Percentiles rank a stretch among this genome's conserved stretches.
These are phyloP conservation scores for Scaptomyza cyrtandrae DNA, from an alignment of 2,888 invertebrate species.

Conservation along the genomic window DNA sequence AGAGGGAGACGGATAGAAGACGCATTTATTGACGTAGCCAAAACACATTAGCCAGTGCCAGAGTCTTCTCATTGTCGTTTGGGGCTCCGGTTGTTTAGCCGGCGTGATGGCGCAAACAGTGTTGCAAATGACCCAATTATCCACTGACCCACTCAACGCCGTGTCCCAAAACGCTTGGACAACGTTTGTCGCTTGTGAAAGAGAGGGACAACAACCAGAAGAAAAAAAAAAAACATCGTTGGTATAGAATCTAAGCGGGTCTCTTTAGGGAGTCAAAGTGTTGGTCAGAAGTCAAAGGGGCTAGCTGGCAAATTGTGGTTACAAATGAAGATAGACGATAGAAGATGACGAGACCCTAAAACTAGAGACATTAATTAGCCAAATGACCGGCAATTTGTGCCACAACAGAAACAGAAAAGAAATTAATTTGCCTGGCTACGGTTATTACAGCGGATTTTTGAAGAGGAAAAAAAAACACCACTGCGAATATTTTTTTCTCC, in stretches of 20 bases:
- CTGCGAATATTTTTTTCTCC: conserved; percentile 21
- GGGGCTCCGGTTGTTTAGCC: conserved; percentile 25
- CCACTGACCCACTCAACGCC: conserved; percentile 84
- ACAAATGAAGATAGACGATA: conserved; percentile 51
- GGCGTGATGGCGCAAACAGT: conserved; percentile 77
- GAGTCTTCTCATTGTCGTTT: conserved; percentile 32
- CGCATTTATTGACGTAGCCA: conserved; percentile 78
- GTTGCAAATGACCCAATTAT: conserved; percentile 84
- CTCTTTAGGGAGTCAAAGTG: conserved; percentile 42
- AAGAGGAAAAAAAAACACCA: no score
- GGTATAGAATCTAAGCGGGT: conserved; percentile 50
- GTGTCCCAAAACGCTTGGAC: conserved; percentile 58
- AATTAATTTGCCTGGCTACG: conserved; percentile 79
- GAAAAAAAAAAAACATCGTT: conserved; percentile 23
- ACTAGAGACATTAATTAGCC: conserved; percentile 80
- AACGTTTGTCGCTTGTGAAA: conserved; percentile 47
- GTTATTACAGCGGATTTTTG: conserved; percentile 72
- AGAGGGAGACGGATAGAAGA: conserved; percentile 29
- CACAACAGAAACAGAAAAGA: conserved; percentile 56
- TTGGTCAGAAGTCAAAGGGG: conserved; percentile 42
- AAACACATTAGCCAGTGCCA: conserved; percentile 68
- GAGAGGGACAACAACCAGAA: conserved; percentile 23
- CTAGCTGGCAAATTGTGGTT: conserved; percentile 2
- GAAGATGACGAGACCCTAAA: conserved; percentile 70
- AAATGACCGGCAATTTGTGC: conserved; percentile 73